A percentile compares a stretch with the other conserved stretches of the same genome.
Conservation (phyloP, 1,140 invertebrate species). For the Trachymyrmex septentrionalis region DNA sequence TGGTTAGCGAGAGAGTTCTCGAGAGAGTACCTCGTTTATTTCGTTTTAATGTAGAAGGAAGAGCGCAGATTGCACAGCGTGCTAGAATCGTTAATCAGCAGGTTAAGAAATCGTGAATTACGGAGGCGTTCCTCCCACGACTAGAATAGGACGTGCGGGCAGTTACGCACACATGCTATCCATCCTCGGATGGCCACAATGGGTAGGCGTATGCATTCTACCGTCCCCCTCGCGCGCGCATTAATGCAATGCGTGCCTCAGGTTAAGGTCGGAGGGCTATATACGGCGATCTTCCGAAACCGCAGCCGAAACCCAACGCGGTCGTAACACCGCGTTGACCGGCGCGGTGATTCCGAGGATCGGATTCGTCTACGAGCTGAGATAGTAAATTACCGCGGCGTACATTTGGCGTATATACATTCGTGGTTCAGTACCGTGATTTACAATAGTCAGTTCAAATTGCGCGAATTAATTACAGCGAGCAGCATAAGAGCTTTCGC, state of each 20-base stretch:
- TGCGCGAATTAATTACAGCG: slow-evolving; percentile 40
- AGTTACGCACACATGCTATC: slow-evolving; percentile 62
- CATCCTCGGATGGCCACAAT: slow-evolving; percentile 73
- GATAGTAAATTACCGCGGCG: slow-evolving; percentile 50
- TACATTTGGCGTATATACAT: slow-evolving; percentile 13
- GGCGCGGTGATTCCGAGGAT: not conserved
- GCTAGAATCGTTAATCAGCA: slow-evolving; percentile 5
- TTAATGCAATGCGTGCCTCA: slow-evolving; percentile 79
- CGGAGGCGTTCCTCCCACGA: slow-evolving; percentile 36
- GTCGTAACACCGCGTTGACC: slow-evolving; percentile 49
- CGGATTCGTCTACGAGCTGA: slow-evolving; percentile 37
- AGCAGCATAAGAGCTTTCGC: not conserved
- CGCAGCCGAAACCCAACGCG: slow-evolving; percentile 65
- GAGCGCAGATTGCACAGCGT: not conserved
- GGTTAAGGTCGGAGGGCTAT: slow-evolving; percentile 72
- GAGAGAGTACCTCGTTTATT: not conserved
- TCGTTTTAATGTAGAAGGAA: not conserved
- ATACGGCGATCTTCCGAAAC: slow-evolving; percentile 74
- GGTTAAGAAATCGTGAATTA: slow-evolving; percentile 40
- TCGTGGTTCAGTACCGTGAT: slow-evolving; percentile 23
- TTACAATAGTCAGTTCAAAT: slow-evolving; percentile 25
- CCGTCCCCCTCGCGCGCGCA: slow-evolving; percentile 59
- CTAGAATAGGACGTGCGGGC: slow-evolving; percentile 47
- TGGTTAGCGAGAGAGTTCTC: not conserved
- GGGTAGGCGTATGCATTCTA: slow-evolving; percentile 69